Percentiles rank a stretch among this genome's conserved stretches.
phyloP scores from a whole-genome alignment of 2,888 invertebrate species.

The Noctua comes region DNA sequence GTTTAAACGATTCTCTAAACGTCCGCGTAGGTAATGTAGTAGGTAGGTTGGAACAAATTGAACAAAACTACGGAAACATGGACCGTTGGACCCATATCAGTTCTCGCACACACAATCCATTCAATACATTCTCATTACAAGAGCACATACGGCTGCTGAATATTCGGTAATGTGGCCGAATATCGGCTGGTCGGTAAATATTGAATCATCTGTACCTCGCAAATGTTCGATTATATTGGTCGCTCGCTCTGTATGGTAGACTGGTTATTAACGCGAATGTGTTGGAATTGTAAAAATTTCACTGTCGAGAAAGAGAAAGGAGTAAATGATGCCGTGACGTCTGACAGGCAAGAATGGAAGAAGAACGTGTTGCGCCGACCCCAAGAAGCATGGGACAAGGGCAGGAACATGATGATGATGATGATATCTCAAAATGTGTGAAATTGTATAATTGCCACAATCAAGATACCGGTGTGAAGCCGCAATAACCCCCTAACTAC shows the following conservation, averaged over 20 bases:
- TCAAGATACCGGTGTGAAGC: not conserved
- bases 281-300: not conserved
- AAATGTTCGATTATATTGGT: constrained; percentile 18
- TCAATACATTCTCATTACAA: constrained; percentile 31
- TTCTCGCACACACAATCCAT: not conserved
- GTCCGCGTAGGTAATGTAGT: not conserved
- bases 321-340: too few relatives aligned
- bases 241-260: not conserved
- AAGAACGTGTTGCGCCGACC: too few relatives aligned
- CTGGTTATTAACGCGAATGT: constrained; percentile 18
- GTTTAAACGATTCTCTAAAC: not conserved
- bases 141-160: not conserved
- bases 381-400: too few relatives aligned
- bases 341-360: too few relatives aligned
- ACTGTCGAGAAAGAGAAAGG: not conserved
- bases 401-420: too few relatives aligned
- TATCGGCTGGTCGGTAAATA: constrained; percentile 35
- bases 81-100: not conserved
- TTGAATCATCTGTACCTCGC: constrained; percentile 26
- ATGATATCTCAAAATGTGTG: too few relatives aligned
- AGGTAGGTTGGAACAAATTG: not conserved
- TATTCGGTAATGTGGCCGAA: constrained; percentile 21
- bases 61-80: not conserved
- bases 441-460: not conserved
- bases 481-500: not conserved